Evolutionary conservation across 2,888 invertebrate genomes (phyloP), one percentile per base, ranked within the genome.

Genomic region (Agonopterix alstromeriana): DNA sequence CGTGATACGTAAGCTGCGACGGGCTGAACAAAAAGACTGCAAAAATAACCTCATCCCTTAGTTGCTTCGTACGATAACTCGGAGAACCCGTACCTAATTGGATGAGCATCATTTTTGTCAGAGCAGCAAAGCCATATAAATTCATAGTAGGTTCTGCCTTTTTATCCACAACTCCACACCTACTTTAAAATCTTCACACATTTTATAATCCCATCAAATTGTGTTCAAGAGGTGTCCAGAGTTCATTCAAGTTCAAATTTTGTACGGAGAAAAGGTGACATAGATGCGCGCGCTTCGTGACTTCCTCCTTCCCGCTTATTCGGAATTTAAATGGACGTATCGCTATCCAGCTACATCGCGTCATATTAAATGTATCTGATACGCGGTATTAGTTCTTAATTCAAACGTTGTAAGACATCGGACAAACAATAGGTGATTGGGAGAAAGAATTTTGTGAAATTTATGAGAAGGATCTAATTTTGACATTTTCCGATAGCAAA

Each of bases 271-370:
- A 82, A 84, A 85, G 78, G 80, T 83, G 79, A 77, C 82, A 84
- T 82, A 85, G 79, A 84, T 80, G 80, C 72, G 69, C 62, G 70
- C 68, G 70, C 70, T 54, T 54, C 83, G 82, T 82, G 85, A 86
- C 87, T 87, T 87, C 87, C 87, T 86, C 83, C 82, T 85, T 85
- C 86, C 85, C 77, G 79, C 87, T 83, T 82, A 82, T 83, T 74
- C 85, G 76, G 86, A 87, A 87, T 87, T 86, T 86, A 83, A 87
- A 87, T 48, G 49, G 46, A 51, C 51, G 46, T 41, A 51, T 51
- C 46, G 27, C 35, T 45, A 42, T 42, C 38, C 40, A 14, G 27
- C 27, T 43, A 27, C 36, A 43, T 36, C 46, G 36, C 42, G 10
- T 38, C 10, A n/a, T 38, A n/a, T 38, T 5, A 38, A 38, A 38